Conservation (phyloP, 2,113 vertebrate genomes). For the Psilopogon haemacephalus region DNA sequence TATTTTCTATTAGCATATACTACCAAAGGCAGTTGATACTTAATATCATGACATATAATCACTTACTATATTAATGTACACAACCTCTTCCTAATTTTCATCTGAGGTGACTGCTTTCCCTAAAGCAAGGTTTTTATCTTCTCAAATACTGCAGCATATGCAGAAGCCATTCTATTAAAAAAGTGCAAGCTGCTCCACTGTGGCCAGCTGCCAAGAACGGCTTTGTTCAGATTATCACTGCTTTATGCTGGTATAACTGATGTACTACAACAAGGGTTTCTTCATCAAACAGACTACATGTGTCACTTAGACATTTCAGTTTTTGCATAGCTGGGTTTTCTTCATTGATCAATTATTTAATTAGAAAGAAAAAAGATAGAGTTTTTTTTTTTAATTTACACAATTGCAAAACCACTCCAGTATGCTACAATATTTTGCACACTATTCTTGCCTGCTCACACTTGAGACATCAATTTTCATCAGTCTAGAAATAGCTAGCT, state of each 20-base stretch:
- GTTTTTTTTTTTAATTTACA: neutral
- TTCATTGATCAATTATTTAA: neutral
- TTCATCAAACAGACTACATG: neutral
- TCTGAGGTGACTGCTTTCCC: neutral
- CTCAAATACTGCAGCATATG: neutral
- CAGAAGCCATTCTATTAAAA: neutral
- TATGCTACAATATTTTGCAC: neutral
- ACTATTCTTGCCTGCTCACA: neutral
- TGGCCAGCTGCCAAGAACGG: neutral
- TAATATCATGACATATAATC: neutral
- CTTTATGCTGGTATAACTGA: neutral
- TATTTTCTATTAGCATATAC: neutral
- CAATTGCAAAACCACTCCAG: neutral
- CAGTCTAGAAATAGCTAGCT: neutral
- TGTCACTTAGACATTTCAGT: neutral
- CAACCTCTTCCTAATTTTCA: neutral
- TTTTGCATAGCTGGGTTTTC: neutral
- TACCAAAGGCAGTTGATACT: neutral
- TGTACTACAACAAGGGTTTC: neutral
- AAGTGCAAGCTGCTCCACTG: neutral
- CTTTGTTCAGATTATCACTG: neutral
- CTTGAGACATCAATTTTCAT: neutral
- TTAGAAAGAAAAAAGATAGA: neutral
- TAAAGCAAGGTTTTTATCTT: neutral
- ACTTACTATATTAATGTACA: neutral